phyloP scores from a whole-genome alignment of 1,140 invertebrate species.

The Pogonognathellus flavescens region DNA sequence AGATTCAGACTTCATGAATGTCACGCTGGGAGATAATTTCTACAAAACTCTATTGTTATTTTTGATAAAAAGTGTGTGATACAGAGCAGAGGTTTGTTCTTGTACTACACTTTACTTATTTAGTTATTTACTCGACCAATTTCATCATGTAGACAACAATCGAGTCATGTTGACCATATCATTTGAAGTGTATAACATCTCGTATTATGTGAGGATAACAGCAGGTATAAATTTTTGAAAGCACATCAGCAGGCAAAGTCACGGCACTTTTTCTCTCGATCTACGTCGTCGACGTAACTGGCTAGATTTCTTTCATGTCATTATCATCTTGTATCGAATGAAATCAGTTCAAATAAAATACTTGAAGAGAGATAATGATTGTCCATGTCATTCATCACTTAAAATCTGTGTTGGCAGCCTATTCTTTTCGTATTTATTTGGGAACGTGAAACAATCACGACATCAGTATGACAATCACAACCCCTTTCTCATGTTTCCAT shows the following conservation, averaged over 20 bases:
- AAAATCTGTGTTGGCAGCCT: slow-evolving; percentile 26
- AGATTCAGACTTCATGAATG: background rate
- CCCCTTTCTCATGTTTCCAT: slow-evolving; percentile 24
- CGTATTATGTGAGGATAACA: slow-evolving; percentile 16
- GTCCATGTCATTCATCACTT: slow-evolving; percentile 50
- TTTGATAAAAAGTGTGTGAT: slow-evolving; percentile 32
- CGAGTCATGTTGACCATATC: slow-evolving; percentile 6
- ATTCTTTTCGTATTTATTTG: slow-evolving; percentile 37
- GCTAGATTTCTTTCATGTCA: slow-evolving; percentile 10
- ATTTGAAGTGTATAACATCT: slow-evolving; percentile 17
- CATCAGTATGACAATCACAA: slow-evolving; percentile 28
- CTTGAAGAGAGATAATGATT: slow-evolving; percentile 32
- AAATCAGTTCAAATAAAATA: slow-evolving; percentile 52
- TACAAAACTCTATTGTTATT: slow-evolving; percentile 29
- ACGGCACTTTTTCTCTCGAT: slow-evolving; percentile 25
- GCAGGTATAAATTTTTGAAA: slow-evolving; percentile 49
- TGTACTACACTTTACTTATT: background rate
- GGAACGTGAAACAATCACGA: slow-evolving; percentile 49
- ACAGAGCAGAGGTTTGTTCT: slow-evolving; percentile 1
- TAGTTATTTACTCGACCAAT: background rate
- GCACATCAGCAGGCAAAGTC: slow-evolving; percentile 50
- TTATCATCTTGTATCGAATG: slow-evolving; percentile 40
- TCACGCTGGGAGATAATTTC: slow-evolving; percentile 48
- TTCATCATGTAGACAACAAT: slow-evolving; percentile 12
- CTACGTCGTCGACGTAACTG: background rate